Base-by-base conservation (phyloP, 2,113 vertebrate species). In the Corythoichthys intestinalis region DNA sequence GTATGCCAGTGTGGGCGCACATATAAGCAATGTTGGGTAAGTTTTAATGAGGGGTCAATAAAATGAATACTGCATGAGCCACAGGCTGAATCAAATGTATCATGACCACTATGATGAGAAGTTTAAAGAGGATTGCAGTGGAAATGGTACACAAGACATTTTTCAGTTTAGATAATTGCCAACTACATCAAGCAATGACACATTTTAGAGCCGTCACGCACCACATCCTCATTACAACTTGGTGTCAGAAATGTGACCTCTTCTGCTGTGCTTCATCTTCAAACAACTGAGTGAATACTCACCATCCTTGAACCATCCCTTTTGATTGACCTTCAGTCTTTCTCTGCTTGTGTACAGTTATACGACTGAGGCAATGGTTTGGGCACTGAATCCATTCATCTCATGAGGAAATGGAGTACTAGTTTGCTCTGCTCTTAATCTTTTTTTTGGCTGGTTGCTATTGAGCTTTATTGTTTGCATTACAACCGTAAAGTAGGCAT, bases 91-190 rank as follows among this genome's bases (percentile, higher is more conserved):
- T 80, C 74, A 71, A 74, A 72, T 61, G 52, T 68, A 69, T 72
- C 67, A 39, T 9, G 1, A 69, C 47, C 59, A 37, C 71, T 67
- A 74, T 70, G 68, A 78, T 65, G 46, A 52, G 65, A 63, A 66
- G 69, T n/a, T 83, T 72, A 82, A 10, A 35, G 39, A 80, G 17
- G 8, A n/a, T 44, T 39, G 38, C 38, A 61, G 39, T 20, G 17
- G 10, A 62, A 62, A 62, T 62, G 39, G 17, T 4, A 56, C 53
- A 54, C 28, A 28, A 28, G 39, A 46, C 68, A 72, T 59, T 52
- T 63, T 63, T 78, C 82, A 75, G 64, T 49, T 74, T 87, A 90
- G 90, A 91, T 87, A 89, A 85, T 77, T 46, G 77, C 76, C 73
- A 56, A 17, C 37, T 72, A 63, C 73, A 73, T 78, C 82, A 50